Evolutionary conservation across 2,888 invertebrate genomes (phyloP), one percentile per base, ranked within the genome.

Genomic region (Augiades crinisus): DNA sequence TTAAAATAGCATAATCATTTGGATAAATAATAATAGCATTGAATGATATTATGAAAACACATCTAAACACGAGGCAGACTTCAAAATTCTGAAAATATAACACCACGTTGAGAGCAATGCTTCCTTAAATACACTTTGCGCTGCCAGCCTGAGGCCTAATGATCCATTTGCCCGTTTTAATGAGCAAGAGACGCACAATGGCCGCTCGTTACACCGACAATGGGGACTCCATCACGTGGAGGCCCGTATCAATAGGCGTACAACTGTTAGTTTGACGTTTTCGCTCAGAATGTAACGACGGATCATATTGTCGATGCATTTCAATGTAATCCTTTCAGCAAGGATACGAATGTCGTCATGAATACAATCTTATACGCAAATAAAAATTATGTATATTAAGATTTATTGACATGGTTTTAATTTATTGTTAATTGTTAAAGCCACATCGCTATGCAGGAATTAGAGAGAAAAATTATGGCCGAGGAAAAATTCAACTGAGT

Each of bases 161-260:
- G 47, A 47, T 47, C 47, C 47, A 47, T 38, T 40, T 47, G 47
- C 47, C 47, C 19, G 54, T 54, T 54, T 54, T 54, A 54, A 54
- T 54, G 54, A 54, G 54, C 47, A 47, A 6, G 38, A 33, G 50
- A 36, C 54, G 45, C 45, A 54, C 54, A 54, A 54, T 54, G 50
- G 21, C n/a, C 30, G 45, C 52, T 54, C 54, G 50, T 54, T 54
- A 54, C 19, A 27, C 50, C 31, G 16, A 54, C 54, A 54, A 46
- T 54, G 47, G 46, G 16, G 46, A 17, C 47, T 47, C 27, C 30
- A 47, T 47, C 47, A 47, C 47, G 46, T 46, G 37, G 47, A 19
- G n/a, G 14, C 13, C 33, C 19, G 30, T 38, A 47, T 47, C 47
- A 47, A 47, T 47, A 38, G 47, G 37, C 30, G 37, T 16, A 30